Conservation (phyloP, 2,888 invertebrate species). For the Agrotis segetum region DNA sequence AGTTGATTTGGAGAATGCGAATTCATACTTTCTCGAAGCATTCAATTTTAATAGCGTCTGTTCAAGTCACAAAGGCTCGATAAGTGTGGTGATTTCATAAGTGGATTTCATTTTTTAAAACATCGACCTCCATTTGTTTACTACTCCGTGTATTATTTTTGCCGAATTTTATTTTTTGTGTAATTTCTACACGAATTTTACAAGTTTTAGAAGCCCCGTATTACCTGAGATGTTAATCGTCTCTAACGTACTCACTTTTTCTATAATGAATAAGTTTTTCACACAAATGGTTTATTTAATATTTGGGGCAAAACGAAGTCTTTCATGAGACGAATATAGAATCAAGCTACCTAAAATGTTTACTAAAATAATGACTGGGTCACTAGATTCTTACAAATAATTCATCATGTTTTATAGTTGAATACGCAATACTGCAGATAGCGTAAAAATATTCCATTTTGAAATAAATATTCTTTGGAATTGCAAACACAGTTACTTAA, state of each 20-base stretch:
- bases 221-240: slow-evolving; percentile 50
- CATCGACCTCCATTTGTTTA: not conserved
- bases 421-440: not conserved
- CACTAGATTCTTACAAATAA: slow-evolving; percentile 6
- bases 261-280: not conserved
- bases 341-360: too few relatives aligned
- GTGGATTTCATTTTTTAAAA: not conserved
- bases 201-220: slow-evolving; percentile 23
- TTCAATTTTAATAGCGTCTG: not conserved
- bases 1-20: not conserved
- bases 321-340: not conserved
- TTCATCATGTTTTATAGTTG: not conserved
- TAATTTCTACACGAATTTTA: slow-evolving; percentile 24
- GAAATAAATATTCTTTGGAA: too few relatives aligned
- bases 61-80: not conserved
- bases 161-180: slow-evolving; percentile 33
- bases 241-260: slow-evolving; percentile 10
- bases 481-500: not conserved
- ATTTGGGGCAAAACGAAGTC: slow-evolving; percentile 1
- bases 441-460: not conserved
- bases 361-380: too few relatives aligned
- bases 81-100: not conserved
- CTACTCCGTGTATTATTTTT: slow-evolving; percentile 58
- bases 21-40: too few relatives aligned
- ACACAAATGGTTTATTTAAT: not conserved